Evolutionary conservation across 2,113 vertebrate species (phyloP).

Genomic region (Macrotus californicus): DNA sequence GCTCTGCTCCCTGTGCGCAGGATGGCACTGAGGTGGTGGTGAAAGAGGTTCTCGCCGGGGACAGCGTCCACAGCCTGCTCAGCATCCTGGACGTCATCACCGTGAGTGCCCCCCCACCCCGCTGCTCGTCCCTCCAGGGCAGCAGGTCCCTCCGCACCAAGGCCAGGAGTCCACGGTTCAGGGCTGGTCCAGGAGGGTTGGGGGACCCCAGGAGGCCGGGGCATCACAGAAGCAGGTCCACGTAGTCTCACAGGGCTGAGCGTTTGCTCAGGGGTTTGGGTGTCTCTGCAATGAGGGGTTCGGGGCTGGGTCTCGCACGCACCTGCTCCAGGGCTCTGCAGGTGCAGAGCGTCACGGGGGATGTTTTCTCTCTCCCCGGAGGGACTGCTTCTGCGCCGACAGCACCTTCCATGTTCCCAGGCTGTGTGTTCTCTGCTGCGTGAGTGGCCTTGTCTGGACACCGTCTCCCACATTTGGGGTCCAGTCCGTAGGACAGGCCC

Average conservation of each 20-base stretch:
- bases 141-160: not conserved
- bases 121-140: not conserved
- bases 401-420: rapidly evolving
- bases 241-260: not conserved
- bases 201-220: not conserved
- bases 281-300: not conserved
- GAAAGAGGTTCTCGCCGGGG: constrained; percentile 92
- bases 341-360: rapidly evolving
- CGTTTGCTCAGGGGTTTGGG: too few relatives aligned
- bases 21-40: constrained; percentile 91
- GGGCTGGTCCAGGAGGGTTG: too few relatives aligned
- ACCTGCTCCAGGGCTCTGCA: rapidly evolving
- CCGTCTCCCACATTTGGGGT: rapidly evolving
- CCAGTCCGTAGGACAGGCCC: not conserved
- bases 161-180: not conserved
- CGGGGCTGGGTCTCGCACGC: not conserved
- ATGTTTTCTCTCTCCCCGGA: not conserved
- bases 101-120: constrained; percentile 75
- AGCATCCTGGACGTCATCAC: constrained; percentile 95
- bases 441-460: not conserved
- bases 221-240: rapidly evolving
- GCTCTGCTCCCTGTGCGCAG: constrained; percentile 70
- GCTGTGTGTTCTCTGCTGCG: too few relatives aligned
- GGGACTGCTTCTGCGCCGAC: not conserved
- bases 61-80: constrained; percentile 95